Percentiles rank a stretch among this genome's conserved stretches.
Conservation (phyloP, 2,797 vertebrate species). For the Psittacula echo region DNA sequence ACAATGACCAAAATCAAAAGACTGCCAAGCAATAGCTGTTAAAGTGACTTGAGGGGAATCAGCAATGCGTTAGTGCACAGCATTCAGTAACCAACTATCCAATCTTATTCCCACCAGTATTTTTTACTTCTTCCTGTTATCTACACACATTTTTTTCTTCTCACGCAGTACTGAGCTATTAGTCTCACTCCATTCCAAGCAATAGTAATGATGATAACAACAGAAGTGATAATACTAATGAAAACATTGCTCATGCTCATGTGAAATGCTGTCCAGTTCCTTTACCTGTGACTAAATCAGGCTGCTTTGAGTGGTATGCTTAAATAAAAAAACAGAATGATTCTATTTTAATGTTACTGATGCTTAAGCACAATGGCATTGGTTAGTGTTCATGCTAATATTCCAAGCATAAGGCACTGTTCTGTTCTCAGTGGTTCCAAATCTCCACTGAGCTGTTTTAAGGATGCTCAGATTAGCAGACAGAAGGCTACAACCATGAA, state of each 20-base stretch:
- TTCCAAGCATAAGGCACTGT: not conserved
- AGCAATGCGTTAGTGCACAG: not conserved
- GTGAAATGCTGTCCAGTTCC: not conserved
- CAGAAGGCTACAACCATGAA: not conserved
- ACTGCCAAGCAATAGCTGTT: not conserved
- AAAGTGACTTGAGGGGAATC: not conserved
- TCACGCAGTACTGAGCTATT: not conserved
- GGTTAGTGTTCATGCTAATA: not conserved
- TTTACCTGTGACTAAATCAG: not conserved
- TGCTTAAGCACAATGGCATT: not conserved
- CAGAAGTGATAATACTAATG: not conserved
- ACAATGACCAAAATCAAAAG: not conserved
- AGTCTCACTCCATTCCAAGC: not conserved
- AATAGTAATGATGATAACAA: not conserved
- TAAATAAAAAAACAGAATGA: not conserved
- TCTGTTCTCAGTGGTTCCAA: not conserved
- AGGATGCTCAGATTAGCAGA: not conserved
- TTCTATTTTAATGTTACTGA: not conserved
- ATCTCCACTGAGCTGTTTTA: not conserved
- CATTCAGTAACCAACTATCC: not conserved
- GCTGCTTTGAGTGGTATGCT: not conserved
- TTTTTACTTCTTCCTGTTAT: not conserved
- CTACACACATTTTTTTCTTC: not conserved
- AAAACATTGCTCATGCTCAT: not conserved
- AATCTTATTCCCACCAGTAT: not conserved